Conservation (phyloP, 2,888 invertebrate genomes). For the Lepas anatifera region DNA sequence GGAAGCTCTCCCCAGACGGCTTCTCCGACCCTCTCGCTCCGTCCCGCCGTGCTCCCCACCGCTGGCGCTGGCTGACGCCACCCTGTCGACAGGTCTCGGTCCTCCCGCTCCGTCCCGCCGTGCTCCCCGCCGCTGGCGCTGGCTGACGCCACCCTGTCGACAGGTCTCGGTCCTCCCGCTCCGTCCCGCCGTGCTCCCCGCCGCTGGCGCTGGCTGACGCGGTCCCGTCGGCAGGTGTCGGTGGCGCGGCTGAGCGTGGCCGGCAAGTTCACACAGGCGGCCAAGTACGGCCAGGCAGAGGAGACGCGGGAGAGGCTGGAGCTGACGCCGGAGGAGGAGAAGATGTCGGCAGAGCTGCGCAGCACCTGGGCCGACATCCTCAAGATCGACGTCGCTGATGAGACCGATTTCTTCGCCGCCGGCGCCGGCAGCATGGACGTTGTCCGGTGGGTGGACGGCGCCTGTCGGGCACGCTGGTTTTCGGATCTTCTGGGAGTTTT, state of each 20-base stretch:
- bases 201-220: background rate
- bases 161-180: constrained; percentile 52
- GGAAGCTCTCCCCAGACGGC: background rate
- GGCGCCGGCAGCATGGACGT: constrained; percentile 99
- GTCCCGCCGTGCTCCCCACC: background rate
- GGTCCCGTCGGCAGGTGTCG: constrained; percentile 47
- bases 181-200: constrained; percentile 47
- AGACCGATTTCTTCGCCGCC: constrained; percentile 83
- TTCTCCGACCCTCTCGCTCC: background rate
- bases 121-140: background rate
- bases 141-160: background rate
- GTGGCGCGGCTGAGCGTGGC: constrained; percentile 61
- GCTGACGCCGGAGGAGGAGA: constrained; percentile 58
- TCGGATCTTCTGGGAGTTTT: too few relatives aligned
- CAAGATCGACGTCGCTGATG: constrained; percentile 55
- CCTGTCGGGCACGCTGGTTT: too few relatives aligned
- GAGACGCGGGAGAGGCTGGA: constrained; percentile 44
- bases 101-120: background rate
- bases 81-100: background rate
- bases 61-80: background rate
- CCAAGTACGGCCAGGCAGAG: constrained; percentile 55
- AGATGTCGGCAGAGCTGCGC: constrained; percentile 49
- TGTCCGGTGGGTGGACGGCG: too few relatives aligned
- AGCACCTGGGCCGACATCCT: constrained; percentile 76
- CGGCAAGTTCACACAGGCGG: constrained; percentile 68